These are phyloP conservation scores for Silurus aristotelis DNA, from an alignment of 2,797 vertebrate genomes.

Conservation along the genomic window DNA sequence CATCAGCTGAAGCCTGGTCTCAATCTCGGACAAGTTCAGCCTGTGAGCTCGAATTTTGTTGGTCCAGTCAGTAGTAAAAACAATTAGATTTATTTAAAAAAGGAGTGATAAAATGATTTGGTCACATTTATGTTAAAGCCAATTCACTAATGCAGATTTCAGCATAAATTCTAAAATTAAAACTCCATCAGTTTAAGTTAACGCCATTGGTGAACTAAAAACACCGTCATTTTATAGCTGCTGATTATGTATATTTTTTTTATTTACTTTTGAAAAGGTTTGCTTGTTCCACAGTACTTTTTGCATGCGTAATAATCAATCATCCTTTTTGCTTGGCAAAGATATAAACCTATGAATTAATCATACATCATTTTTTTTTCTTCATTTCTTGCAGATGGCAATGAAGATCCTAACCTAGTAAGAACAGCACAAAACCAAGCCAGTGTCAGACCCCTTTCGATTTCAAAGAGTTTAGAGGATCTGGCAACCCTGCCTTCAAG, in stretches of 20 bases:
- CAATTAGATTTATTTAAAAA: constrained; percentile 12
- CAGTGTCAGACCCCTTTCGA: constrained; percentile 76
- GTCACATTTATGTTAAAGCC: not conserved
- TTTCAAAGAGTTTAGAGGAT: constrained; percentile 88
- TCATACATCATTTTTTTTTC: not conserved
- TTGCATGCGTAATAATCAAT: not conserved
- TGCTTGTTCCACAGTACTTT: not conserved
- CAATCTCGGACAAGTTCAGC: constrained; percentile 64
- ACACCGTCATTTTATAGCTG: not conserved
- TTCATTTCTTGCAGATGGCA: constrained; percentile 76
- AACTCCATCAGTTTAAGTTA: not conserved
- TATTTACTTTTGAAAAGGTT: not conserved
- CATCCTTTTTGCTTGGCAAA: not conserved
- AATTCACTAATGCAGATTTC: not conserved
- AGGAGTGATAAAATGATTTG: no score
- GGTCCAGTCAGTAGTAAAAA: constrained; percentile 33
- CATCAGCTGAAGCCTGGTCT: constrained; percentile 52
- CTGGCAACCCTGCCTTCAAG: constrained; percentile 80
- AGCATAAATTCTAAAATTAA: not conserved
- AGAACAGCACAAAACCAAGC: constrained; percentile 76
- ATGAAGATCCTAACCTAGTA: constrained; percentile 73
- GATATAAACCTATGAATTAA: not conserved
- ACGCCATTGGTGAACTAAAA: not conserved
- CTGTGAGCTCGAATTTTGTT: constrained; percentile 64
- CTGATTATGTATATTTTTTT: not conserved